phyloP scores from a whole-genome alignment of 2,113 vertebrate genomes.

The Eublepharis macularius region DNA sequence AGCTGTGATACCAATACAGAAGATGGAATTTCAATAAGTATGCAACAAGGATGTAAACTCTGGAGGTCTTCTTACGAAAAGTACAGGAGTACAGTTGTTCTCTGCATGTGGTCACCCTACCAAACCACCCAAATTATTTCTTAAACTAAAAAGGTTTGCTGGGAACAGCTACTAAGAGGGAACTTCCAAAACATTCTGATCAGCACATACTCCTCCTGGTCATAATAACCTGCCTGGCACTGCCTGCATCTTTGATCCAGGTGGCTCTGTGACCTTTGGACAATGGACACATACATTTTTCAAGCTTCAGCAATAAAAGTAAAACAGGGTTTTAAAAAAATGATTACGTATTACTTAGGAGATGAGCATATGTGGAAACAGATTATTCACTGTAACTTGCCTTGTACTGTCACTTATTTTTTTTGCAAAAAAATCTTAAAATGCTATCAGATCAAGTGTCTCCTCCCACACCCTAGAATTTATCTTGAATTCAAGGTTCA shows the following conservation, averaged over 20 bases:
- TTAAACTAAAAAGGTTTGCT: background rate
- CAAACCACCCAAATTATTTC: background rate
- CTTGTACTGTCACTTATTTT: background rate
- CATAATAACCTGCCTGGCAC: too few species aligned
- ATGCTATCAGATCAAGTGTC: background rate
- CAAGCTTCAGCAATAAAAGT: background rate
- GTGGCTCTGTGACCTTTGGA: too few species aligned
- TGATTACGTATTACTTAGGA: background rate
- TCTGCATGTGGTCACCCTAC: background rate
- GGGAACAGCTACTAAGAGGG: background rate
- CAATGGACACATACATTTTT: background rate
- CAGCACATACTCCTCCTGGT: background rate
- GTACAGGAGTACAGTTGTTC: background rate
- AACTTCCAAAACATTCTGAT: background rate
- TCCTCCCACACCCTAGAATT: background rate
- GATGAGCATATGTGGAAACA: background rate
- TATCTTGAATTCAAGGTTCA: background rate
- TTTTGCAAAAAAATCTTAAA: background rate
- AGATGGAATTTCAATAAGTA: background rate
- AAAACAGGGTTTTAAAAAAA: background rate
- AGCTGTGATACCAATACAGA: background rate
- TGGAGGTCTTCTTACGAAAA: background rate
- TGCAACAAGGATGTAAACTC: background rate
- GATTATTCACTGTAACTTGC: background rate
- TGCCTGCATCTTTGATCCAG: background rate